Evolutionary conservation across 2,888 invertebrate species (phyloP).

Genomic region (Thymelicus lineola): DNA sequence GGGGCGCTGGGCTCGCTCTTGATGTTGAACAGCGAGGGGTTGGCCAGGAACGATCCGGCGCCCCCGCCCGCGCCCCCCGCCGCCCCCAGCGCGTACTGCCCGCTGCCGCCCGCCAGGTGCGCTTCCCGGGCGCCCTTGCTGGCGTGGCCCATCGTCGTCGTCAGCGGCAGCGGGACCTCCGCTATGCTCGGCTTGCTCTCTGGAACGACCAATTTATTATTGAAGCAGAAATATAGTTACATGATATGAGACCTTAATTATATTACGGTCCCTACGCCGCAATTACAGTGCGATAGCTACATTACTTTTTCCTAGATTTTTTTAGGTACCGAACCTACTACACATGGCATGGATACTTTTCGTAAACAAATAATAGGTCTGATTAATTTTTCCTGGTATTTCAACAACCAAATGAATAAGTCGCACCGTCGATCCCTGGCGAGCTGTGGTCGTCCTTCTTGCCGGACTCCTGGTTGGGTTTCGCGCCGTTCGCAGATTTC

Average conservation of each 20-base stretch:
- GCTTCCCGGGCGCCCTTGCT: constrained; percentile 79
- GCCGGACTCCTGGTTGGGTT: constrained; percentile 66
- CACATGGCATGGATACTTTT: too few relatives aligned
- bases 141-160: constrained; percentile 62
- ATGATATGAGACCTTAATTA: too few relatives aligned
- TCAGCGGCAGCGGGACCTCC: constrained; percentile 74
- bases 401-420: too few relatives aligned
- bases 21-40: constrained; percentile 75
- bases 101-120: constrained; percentile 54
- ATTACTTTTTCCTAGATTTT: too few relatives aligned
- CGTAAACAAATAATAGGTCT: too few relatives aligned
- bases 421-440: constrained; percentile 71
- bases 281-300: too few relatives aligned
- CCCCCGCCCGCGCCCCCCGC: constrained; percentile 63
- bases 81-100: constrained; percentile 82
- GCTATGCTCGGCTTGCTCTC: constrained; percentile 77
- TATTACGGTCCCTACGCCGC: too few relatives aligned
- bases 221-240: too few relatives aligned
- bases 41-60: constrained; percentile 62
- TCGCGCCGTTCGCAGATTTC: constrained; percentile 86
- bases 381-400: too few relatives aligned
- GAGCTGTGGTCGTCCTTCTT: constrained; percentile 79
- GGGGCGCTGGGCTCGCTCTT: constrained; percentile 75
- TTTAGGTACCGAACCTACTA: too few relatives aligned
- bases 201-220: constrained; percentile 42